Percentiles rank a stretch among this genome's conserved stretches.
phyloP scores from a whole-genome alignment of 2,888 invertebrate species.

The Resseliella maxima region DNA sequence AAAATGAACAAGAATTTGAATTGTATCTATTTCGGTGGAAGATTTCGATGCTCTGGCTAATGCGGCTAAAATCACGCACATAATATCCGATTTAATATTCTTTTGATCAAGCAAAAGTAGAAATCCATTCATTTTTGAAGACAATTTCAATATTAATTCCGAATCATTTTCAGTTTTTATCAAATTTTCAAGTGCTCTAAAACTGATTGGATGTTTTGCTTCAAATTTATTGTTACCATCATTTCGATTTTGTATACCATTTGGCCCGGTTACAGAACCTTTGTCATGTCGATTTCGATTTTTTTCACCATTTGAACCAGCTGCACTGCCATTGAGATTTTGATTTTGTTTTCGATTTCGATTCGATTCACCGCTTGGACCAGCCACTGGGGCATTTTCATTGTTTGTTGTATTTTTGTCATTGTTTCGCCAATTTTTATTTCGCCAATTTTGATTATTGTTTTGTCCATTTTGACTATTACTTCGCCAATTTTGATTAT shows the following conservation, averaged over 20 bases:
- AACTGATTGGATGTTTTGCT: slow-evolving; percentile 29
- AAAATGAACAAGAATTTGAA: slow-evolving; percentile 44
- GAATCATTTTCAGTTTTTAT: neutral
- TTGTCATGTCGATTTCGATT: neutral
- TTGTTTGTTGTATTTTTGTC: neutral
- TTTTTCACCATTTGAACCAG: slow-evolving; percentile 36
- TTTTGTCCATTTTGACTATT: too few species aligned
- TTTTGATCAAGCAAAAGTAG: slow-evolving; percentile 33
- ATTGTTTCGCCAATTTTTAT: too few species aligned
- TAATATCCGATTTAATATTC: neutral
- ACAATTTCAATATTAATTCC: slow-evolving; percentile 46
- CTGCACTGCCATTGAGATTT: neutral
- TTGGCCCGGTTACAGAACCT: too few species aligned
- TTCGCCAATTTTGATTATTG: too few species aligned
- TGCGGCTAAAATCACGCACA: slow-evolving; percentile 53
- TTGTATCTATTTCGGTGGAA: neutral
- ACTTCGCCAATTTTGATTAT: neutral
- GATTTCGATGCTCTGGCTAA: slow-evolving; percentile 9
- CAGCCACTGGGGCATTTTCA: neutral
- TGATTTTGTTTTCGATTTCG: neutral
- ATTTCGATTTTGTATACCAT: neutral
- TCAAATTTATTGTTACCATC: neutral
- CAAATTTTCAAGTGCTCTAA: slow-evolving; percentile 30
- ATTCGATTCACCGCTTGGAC: neutral
- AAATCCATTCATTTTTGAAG: slow-evolving; percentile 44